Conservation (phyloP, 2,113 vertebrate species). For the Rana temporaria region DNA sequence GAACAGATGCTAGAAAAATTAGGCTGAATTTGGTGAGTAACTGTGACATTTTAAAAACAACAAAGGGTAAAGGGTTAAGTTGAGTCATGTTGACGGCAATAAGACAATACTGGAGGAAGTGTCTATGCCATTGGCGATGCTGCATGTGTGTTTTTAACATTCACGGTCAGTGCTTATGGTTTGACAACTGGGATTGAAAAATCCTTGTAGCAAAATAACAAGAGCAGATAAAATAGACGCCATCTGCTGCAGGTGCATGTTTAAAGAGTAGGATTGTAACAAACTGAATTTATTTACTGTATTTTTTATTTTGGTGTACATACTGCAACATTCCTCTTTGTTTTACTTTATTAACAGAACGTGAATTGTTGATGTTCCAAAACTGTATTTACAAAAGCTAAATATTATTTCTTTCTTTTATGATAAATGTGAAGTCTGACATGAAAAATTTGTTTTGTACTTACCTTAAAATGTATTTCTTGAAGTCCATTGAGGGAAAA, state of each 20-base stretch:
- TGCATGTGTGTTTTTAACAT: slow-evolving; percentile 59
- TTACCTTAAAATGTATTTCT: too few relatives aligned
- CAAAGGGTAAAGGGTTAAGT: slow-evolving; percentile 55
- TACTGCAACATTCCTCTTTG: background rate
- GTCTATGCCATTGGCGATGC: slow-evolving; percentile 45
- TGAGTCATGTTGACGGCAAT: slow-evolving; percentile 55
- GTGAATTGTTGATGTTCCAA: slow-evolving; percentile 2
- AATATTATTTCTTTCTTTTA: background rate
- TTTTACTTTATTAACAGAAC: background rate
- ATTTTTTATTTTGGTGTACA: background rate
- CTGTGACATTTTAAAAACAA: slow-evolving; percentile 57
- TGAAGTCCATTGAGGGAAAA: too few relatives aligned
- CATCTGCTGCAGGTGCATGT: slow-evolving; percentile 52
- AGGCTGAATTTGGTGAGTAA: slow-evolving; percentile 52
- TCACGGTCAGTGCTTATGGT: slow-evolving; percentile 59
- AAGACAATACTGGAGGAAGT: slow-evolving; percentile 41
- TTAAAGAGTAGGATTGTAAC: background rate
- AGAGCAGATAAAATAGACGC: slow-evolving; percentile 40
- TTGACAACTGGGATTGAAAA: slow-evolving; percentile 52
- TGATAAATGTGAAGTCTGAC: background rate
- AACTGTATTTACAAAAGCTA: background rate
- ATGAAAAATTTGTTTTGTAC: too few relatives aligned
- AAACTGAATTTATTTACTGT: background rate
- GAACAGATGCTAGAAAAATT: slow-evolving; percentile 49
- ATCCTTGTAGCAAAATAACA: slow-evolving; percentile 46